These are phyloP conservation scores for Molossus alvarezi DNA, from an alignment of 2,797 vertebrate species.

Conservation along the genomic window DNA sequence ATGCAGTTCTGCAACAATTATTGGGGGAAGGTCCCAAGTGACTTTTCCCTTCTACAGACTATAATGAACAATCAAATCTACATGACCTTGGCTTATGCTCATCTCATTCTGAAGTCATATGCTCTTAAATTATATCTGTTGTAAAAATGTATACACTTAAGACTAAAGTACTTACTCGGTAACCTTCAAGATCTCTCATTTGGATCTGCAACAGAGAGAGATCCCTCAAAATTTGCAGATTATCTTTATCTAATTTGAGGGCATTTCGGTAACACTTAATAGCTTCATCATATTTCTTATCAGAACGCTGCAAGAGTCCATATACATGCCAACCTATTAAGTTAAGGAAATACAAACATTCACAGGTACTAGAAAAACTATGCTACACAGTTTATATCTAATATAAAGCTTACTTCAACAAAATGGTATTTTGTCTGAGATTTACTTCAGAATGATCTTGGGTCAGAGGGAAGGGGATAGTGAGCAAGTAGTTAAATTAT, in stretches of 20 bases:
- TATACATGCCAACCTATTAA: slow-evolving; percentile 92
- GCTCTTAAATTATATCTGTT: slow-evolving; percentile 18
- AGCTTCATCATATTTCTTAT: slow-evolving; percentile 93
- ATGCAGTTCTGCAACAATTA: neutral
- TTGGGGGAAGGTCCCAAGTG: neutral
- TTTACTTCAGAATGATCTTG: slow-evolving; percentile 63
- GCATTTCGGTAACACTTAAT: slow-evolving; percentile 93
- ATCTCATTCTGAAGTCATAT: slow-evolving; percentile 37
- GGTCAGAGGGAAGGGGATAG: neutral
- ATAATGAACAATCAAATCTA: slow-evolving; percentile 17
- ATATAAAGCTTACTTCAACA: slow-evolving; percentile 17
- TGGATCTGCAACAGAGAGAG: slow-evolving; percentile 92
- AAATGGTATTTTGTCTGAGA: slow-evolving; percentile 37
- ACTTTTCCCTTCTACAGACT: neutral
- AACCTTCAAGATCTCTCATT: slow-evolving; percentile 93
- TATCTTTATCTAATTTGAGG: slow-evolving; percentile 92
- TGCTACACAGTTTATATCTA: neutral
- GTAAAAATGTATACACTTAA: slow-evolving; percentile 46
- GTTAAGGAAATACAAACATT: slow-evolving; percentile 87
- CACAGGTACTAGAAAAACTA: slow-evolving; percentile 56
- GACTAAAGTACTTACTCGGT: slow-evolving; percentile 89
- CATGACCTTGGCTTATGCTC: neutral
- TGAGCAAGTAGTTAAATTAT: neutral
- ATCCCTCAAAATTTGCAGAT: slow-evolving; percentile 92
- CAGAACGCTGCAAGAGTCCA: slow-evolving; percentile 91